These are phyloP conservation scores for Bufo bufo DNA, from an alignment of 2,113 vertebrate species.

Conservation along the genomic window DNA sequence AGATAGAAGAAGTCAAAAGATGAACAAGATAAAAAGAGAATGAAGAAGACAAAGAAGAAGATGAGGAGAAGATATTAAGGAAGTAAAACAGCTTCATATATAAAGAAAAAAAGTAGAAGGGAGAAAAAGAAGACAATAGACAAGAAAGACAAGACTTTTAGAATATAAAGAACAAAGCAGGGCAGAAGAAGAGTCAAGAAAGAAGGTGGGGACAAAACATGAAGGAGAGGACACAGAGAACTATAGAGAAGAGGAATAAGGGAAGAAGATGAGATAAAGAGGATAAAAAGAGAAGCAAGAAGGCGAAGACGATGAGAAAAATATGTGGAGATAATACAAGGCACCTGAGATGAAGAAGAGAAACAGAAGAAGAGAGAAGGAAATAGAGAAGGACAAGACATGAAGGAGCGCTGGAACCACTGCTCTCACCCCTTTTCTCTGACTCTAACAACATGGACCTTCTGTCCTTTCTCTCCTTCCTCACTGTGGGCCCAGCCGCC, in stretches of 20 bases:
- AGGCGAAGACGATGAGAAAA: too few relatives aligned
- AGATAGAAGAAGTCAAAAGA: neutral
- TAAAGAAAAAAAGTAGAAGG: neutral
- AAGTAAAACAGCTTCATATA: too few relatives aligned
- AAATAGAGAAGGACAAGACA: neutral
- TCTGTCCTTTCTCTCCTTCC: too few relatives aligned
- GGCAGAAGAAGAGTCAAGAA: neutral
- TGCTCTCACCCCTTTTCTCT: too few relatives aligned
- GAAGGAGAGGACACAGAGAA: neutral
- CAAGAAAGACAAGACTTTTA: neutral
- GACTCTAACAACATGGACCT: too few relatives aligned
- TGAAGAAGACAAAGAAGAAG: neutral
- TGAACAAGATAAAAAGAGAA: neutral
- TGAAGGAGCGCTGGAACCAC: too few relatives aligned
- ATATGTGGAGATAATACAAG: too few relatives aligned
- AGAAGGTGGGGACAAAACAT: neutral
- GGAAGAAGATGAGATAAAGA: too few relatives aligned
- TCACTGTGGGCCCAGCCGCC: too few relatives aligned
- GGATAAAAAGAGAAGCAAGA: too few relatives aligned
- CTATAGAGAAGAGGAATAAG: neutral
- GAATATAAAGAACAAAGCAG: neutral
- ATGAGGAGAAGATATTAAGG: neutral
- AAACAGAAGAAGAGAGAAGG: neutral
- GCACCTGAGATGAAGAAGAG: too few relatives aligned
- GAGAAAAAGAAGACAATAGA: neutral